Conservation (phyloP, 2,888 invertebrate genomes). For the Plagiodera versicolora region DNA sequence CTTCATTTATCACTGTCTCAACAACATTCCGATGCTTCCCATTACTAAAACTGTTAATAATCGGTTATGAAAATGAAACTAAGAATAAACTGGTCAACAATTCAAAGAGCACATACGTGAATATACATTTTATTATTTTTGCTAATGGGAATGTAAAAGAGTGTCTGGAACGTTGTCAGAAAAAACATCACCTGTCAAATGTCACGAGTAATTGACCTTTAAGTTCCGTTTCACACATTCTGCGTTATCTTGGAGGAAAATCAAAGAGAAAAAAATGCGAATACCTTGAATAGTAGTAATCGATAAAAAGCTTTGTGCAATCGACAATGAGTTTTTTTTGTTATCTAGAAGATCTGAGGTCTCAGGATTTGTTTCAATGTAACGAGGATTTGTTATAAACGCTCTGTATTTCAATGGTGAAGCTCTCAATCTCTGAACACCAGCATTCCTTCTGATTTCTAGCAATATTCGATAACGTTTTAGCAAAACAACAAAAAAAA, state of each 20-base stretch:
- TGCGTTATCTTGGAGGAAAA: too few species aligned
- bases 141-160: too few species aligned
- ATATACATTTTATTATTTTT: not conserved
- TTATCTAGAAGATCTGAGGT: too few species aligned
- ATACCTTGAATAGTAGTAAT: too few species aligned
- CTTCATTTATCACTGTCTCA: not conserved
- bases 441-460: slow-evolving; percentile 1
- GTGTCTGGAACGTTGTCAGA: too few species aligned
- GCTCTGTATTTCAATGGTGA: slow-evolving; percentile 11
- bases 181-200: too few species aligned
- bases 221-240: too few species aligned
- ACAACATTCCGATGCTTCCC: not conserved
- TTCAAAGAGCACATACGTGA: not conserved
- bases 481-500: slow-evolving; percentile 4
- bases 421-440: not conserved
- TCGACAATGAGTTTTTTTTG: not conserved
- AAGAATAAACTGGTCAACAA: not conserved
- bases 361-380: too few species aligned
- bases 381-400: too few species aligned
- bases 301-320: not conserved
- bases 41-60: not conserved
- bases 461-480: slow-evolving; percentile 3
- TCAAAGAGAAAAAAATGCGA: too few species aligned
- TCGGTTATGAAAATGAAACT: not conserved
- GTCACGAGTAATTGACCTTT: too few species aligned